Percentiles rank a stretch among this genome's conserved stretches.
Conservation (phyloP, 2,797 vertebrate species). For the Lutjanus argentimaculatus region DNA sequence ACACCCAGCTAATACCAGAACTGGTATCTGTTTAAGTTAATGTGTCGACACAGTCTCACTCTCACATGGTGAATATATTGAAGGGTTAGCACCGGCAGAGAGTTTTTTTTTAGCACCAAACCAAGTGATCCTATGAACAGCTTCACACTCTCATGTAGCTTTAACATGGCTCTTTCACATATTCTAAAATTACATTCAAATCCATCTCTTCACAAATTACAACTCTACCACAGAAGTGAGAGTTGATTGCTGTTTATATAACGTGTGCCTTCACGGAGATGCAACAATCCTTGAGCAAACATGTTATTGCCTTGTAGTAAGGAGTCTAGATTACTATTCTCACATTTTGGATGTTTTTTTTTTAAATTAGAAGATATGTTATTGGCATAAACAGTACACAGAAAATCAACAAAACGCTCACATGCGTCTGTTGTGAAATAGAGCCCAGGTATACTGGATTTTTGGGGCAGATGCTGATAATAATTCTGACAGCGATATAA, state of each 20-base stretch:
- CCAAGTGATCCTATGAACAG: background rate
- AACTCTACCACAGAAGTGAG: background rate
- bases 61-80: background rate
- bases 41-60: background rate
- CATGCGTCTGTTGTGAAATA: too few relatives aligned
- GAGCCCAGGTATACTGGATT: background rate
- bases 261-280: background rate
- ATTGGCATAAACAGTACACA: too few relatives aligned
- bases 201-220: background rate
- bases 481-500: too few relatives aligned
- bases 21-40: constrained; percentile 6
- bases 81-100: background rate
- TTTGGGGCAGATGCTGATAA: too few relatives aligned
- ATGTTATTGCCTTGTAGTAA: background rate
- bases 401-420: background rate
- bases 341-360: too few relatives aligned
- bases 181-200: background rate
- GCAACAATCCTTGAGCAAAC: too few relatives aligned
- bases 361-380: too few relatives aligned
- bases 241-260: background rate
- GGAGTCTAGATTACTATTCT: background rate
- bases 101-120: background rate
- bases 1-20: constrained; percentile 20
- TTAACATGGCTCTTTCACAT: background rate
- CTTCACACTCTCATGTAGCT: background rate